These are phyloP conservation scores for Salvelinus sp. DNA, from an alignment of 2,113 vertebrate genomes.

Conservation along the genomic window DNA sequence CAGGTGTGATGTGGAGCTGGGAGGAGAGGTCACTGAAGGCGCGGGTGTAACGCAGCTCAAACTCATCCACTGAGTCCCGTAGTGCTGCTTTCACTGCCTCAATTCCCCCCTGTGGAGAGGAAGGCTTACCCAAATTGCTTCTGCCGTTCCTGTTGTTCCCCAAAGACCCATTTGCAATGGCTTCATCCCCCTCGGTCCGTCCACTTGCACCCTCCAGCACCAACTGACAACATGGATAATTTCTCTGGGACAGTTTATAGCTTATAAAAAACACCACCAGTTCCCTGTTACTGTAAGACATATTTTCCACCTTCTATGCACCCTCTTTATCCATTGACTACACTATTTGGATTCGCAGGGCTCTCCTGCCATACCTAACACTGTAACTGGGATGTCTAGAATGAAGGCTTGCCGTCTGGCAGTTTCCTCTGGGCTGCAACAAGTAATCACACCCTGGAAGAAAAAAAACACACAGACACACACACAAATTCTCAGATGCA, in stretches of 20 bases:
- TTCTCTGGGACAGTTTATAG: conserved; percentile 89
- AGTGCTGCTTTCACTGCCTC: conserved; percentile 83
- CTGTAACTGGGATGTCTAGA: neutral
- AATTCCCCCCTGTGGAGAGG: neutral
- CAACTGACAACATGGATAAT: conserved; percentile 80
- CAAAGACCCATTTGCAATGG: conserved; percentile 25
- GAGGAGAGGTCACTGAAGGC: conserved; percentile 90
- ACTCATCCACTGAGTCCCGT: conserved; percentile 86
- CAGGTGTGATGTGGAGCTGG: conserved; percentile 88
- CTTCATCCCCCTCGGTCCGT: conserved; percentile 56
- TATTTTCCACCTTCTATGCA: conserved; percentile 40
- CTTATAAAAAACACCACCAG: conserved; percentile 90
- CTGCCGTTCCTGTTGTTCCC: neutral
- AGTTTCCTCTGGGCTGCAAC: neutral
- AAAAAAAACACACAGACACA: neutral
- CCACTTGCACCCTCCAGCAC: conserved; percentile 56
- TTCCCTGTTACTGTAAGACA: conserved; percentile 77
- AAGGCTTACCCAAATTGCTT: neutral
- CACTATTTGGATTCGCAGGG: conserved; percentile 28
- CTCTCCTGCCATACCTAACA: conserved; percentile 26
- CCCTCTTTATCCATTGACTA: conserved; percentile 2
- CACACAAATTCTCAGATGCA: neutral
- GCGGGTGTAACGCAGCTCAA: conserved; percentile 85
- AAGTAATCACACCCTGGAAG: neutral
- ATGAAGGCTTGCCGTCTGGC: neutral